Conservation (phyloP, 1,140 invertebrate genomes). For the Harlomillsia oculata region DNA sequence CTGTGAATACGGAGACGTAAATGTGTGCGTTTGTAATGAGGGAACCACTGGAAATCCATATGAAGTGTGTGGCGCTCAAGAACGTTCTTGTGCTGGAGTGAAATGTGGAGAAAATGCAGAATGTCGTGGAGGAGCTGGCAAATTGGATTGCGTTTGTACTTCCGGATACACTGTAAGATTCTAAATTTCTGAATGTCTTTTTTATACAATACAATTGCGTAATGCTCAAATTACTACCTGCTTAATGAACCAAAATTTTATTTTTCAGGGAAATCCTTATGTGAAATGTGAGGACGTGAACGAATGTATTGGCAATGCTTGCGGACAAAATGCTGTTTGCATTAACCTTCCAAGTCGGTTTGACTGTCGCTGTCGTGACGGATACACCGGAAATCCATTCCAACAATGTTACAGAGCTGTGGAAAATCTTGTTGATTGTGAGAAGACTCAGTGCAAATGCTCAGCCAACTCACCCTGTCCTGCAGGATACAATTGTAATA, state of each 20-base stretch:
- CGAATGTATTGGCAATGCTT: constrained; percentile 68
- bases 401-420: constrained; percentile 49
- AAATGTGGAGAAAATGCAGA: constrained; percentile 67
- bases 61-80: constrained; percentile 58
- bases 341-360: constrained; percentile 73
- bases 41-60: constrained; percentile 81
- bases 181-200: constrained; percentile 49
- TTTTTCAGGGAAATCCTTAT: constrained; percentile 59
- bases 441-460: constrained; percentile 51
- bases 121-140: constrained; percentile 60
- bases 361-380: constrained; percentile 72
- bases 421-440: constrained; percentile 45
- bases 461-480: constrained; percentile 59
- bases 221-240: neutral
- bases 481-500: constrained; percentile 58
- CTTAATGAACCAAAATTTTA: neutral
- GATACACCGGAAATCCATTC: constrained; percentile 75
- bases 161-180: constrained; percentile 50
- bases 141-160: constrained; percentile 57
- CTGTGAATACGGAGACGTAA: constrained; percentile 68
- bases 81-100: constrained; percentile 58
- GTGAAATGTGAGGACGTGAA: constrained; percentile 60
- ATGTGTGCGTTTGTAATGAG: constrained; percentile 66
- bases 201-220: neutral
- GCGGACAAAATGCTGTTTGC: constrained; percentile 71